Evolutionary conservation across 92 coral and sea anemone genomes (phyloP).

Genomic region (Metridium senile): DNA sequence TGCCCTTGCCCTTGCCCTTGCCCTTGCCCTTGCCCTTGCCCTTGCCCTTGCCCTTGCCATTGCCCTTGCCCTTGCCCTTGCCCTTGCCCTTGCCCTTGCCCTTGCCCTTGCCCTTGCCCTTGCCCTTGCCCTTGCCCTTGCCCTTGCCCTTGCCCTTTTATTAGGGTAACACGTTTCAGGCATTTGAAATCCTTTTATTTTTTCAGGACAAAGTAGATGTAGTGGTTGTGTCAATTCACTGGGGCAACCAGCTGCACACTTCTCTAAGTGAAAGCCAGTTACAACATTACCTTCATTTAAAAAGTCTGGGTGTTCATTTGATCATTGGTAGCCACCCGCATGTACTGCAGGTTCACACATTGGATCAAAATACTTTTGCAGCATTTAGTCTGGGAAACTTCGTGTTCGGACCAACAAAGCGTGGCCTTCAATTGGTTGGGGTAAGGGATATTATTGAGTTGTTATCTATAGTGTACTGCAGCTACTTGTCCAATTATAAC

Average conservation of each 20-base stretch:
- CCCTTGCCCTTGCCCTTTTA: too few species aligned
- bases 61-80: too few species aligned
- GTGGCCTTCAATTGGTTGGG: neutral
- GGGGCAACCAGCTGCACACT: constrained; percentile 44
- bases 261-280: constrained; percentile 38
- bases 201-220: constrained; percentile 52
- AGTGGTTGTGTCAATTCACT: constrained; percentile 63
- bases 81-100: too few species aligned
- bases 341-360: constrained; percentile 57
- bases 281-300: constrained; percentile 35
- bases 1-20: too few species aligned
- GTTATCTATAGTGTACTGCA: neutral
- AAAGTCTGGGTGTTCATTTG: constrained; percentile 58
- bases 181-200: too few species aligned
- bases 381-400: constrained; percentile 83
- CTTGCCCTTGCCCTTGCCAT: too few species aligned
- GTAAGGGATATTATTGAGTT: neutral
- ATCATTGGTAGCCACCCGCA: constrained; percentile 80
- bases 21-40: too few species aligned
- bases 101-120: too few species aligned
- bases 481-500: too few species aligned
- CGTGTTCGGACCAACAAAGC: constrained; percentile 48
- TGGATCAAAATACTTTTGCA: constrained; percentile 32
- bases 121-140: too few species aligned
- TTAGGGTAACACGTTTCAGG: too few species aligned